Base-by-base conservation (phyloP, 64 coral and sea anemone genomes). In the Astreopora myriophthalma region DNA sequence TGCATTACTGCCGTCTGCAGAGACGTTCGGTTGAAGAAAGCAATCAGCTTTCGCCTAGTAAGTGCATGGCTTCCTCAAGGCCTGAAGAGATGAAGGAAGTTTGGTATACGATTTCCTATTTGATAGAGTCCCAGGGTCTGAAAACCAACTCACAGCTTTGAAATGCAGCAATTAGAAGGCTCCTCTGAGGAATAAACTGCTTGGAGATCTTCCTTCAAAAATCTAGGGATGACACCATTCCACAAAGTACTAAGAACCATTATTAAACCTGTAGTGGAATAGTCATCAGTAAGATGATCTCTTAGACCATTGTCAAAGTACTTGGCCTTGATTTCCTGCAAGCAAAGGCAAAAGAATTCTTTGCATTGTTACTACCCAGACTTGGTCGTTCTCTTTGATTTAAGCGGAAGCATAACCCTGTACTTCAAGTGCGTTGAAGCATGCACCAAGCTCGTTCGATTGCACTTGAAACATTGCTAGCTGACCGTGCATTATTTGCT, bases 221-320 rank as follows among this genome's bases (percentile, higher is more conserved):
- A 91, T 71, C 65, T 73, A 16, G 89, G 89, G 66, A 91, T 71
- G 30, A 12, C 71, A 17, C 78, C 78, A 91, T 91, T 91, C 49
- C 84, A 66, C 30, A 91, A 34, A 34, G 31, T 39, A 35, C 89
- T 91, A 37, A 91, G 58, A 1, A 65, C 89, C 89, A 91, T 91
- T 19, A 91, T 91, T 16, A 91, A 34, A 1, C 77, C 77, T 83
- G 73, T 19, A 6, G 37, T 78, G 11, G 13, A 71, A 73, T 80
- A 90, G 19, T 90, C 75, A 38, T 70, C 30, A 48, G 36, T 24
- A 36, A 91, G 89, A 26, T 73, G 69, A 10, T 14, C 8, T 33
- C 52, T 84, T 5, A 74, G 48, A 37, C 68, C 67, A 83, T 61
- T 49, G 24, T 91, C 89, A 20, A 91, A 84, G 14, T 73, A 91